Base-by-base conservation (phyloP, 2,797 vertebrate genomes). In the Sebastes trivittatus region DNA sequence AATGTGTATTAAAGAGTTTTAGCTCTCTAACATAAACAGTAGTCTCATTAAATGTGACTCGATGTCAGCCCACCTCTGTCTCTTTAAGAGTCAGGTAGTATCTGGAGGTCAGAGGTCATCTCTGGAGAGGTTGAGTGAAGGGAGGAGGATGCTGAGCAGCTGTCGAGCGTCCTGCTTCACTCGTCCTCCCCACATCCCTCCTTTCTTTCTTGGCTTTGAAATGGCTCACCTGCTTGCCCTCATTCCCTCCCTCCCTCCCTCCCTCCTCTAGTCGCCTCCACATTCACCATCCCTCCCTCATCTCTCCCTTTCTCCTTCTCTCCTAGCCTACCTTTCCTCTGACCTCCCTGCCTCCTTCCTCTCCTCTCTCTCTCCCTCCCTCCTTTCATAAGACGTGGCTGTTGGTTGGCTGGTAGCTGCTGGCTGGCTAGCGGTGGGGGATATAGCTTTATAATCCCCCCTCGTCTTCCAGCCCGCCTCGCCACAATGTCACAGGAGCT, bases 401-500 rank as follows among this genome's bases (percentile, higher is more conserved):
- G 75, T 55, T 87, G 90, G 84, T 91, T 91, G 89, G 88, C 84
- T 88, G 91, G 54, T 88, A 58, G 88, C 92, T 88, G 87, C 86
- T 87, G 91, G 85, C 88, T 86, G 86, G 88, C 78, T 87, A 88
- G 83, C 89, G 64, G 92, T 82, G 88, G 92, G 91, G 92, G 90
- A 92, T 89, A 93, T 94, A 93, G 91, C 89, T 93, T 92, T 91
- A 90, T 94, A 95, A 95, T 95, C 94, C 94, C 92, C 84, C 90
- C 89, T 93, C 92, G 93, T 95, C 95, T 95, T 93, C 93, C 83
- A 91, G 85, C 89, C 85, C 80, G 88, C 92, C 94, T 94, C 88
- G 87, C 92, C 91, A 93, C 95, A 95, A 95, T 95, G 95, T 96
- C 95, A 96, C 93, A 95, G 94, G 91, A 93, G 95, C 95, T 96